Percentiles rank a stretch among this genome's conserved stretches.
Evolutionary conservation across 1,140 invertebrate genomes (phyloP).

Genomic region (Drosophila trapezifrons): DNA sequence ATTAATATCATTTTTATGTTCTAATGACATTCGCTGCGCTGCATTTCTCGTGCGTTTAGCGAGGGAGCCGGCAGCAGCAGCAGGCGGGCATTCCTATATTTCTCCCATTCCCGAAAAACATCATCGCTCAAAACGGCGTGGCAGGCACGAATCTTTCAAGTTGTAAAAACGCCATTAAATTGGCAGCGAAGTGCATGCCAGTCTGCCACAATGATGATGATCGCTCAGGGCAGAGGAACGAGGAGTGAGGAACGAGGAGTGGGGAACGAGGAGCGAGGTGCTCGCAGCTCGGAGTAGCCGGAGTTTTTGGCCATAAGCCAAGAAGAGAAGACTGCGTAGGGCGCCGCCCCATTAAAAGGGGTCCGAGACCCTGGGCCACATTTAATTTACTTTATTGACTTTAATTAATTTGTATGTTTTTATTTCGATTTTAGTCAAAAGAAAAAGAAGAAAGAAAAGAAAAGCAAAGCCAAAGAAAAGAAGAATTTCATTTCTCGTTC

Average conservation of each 20-base stretch:
- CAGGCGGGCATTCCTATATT: slow-evolving; percentile 5
- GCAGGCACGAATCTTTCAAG: slow-evolving; percentile 82
- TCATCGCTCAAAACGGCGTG: slow-evolving; percentile 80
- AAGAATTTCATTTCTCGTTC: slow-evolving; percentile 30
- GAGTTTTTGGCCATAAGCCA: slow-evolving; percentile 52
- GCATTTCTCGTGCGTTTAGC: slow-evolving; percentile 77
- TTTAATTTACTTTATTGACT: slow-evolving; percentile 71
- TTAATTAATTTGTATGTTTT: slow-evolving; percentile 83
- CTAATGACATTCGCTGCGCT: slow-evolving; percentile 83
- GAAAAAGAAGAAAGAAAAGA: neutral
- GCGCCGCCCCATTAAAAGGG: slow-evolving; percentile 67
- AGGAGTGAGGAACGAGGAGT: neutral
- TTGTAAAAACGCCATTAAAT: slow-evolving; percentile 84
- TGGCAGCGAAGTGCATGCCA: slow-evolving; percentile 79
- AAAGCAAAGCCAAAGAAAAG: neutral
- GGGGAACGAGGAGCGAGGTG: neutral
- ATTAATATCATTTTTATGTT: slow-evolving; percentile 83
- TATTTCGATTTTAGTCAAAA: slow-evolving; percentile 73
- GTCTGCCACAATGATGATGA: slow-evolving; percentile 40
- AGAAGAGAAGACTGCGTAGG: slow-evolving; percentile 51
- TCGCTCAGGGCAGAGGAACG: slow-evolving; percentile 23
- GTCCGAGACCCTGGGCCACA: slow-evolving; percentile 37
- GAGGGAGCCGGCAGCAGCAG: neutral
- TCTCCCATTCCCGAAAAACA: slow-evolving; percentile 32
- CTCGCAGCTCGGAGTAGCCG: too few relatives aligned